Evolutionary conservation across 2,888 invertebrate genomes (phyloP).

Genomic region (Dryobotodes eremita): DNA sequence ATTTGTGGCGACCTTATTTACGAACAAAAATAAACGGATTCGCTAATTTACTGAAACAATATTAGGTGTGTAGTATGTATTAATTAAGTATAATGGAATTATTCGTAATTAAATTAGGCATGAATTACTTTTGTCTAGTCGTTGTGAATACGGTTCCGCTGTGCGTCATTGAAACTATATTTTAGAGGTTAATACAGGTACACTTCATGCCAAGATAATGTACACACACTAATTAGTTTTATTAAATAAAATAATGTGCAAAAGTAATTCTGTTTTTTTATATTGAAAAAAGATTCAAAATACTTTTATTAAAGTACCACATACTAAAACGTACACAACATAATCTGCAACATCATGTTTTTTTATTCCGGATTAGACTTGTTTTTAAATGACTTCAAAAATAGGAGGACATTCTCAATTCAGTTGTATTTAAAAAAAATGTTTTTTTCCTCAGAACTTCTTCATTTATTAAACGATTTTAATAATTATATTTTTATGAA

Average conservation of each 20-base stretch:
- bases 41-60: slow-evolving; percentile 18
- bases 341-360: no score
- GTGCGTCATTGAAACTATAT: slow-evolving; percentile 54
- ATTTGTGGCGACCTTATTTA: not conserved
- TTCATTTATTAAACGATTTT: no score
- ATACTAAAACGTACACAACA: no score
- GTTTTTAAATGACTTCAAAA: no score
- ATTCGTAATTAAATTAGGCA: slow-evolving; percentile 41
- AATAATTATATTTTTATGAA: not conserved
- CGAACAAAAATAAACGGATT: slow-evolving; percentile 17
- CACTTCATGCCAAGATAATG: not conserved
- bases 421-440: no score
- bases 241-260: not conserved
- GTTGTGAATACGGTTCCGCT: slow-evolving; percentile 20
- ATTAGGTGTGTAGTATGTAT: not conserved
- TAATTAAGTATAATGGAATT: slow-evolving; percentile 30
- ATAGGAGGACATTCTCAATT: no score
- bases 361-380: no score
- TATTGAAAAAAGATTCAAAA: no score
- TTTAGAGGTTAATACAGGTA: slow-evolving; percentile 17
- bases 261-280: no score
- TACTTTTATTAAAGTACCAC: no score
- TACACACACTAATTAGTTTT: not conserved
- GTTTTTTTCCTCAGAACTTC: no score
- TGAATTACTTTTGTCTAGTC: slow-evolving; percentile 20